A percentile compares a stretch with the other conserved stretches of the same genome.
Evolutionary conservation across 2,113 vertebrate genomes (phyloP).

Genomic region (Lampris incognitus): DNA sequence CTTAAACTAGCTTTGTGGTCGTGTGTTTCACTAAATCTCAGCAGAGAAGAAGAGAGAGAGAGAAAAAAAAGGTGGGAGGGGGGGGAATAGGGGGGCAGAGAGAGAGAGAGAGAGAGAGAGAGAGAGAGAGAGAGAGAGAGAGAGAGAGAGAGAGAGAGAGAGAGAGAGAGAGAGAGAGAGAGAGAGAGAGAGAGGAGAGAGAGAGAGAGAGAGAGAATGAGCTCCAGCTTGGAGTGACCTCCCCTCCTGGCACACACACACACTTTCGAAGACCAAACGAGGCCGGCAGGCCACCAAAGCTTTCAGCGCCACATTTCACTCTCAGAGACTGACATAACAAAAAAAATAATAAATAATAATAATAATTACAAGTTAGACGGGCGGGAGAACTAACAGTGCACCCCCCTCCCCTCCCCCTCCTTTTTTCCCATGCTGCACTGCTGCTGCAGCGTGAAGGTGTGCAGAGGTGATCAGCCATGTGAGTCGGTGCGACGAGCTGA

Average conservation of each 20-base stretch:
- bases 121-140: no score
- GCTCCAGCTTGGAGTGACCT: constrained; percentile 43
- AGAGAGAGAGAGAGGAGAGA: no score
- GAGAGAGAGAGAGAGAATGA: constrained; percentile 17
- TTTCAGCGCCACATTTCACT: constrained; percentile 38
- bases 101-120: neutral
- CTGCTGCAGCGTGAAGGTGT: no score
- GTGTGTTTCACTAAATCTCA: constrained; percentile 87
- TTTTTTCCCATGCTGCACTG: no score
- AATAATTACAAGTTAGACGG: neutral
- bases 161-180: neutral
- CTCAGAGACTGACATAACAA: neutral
- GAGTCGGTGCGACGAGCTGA: no score
- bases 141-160: neutral
- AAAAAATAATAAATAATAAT: constrained; percentile 39
- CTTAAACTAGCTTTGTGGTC: constrained; percentile 93
- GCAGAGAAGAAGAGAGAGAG: constrained; percentile 21
- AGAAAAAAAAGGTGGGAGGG: neutral
- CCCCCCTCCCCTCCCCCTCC: no score
- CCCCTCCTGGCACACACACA: constrained; percentile 30
- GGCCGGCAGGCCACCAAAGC: constrained; percentile 45
- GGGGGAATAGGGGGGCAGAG: neutral
- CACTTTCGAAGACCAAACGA: constrained; percentile 40
- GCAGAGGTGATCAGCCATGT: no score
- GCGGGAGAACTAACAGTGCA: neutral